Evolutionary conservation across 2,888 invertebrate species (phyloP).

Genomic region (Tortricodes alternella): DNA sequence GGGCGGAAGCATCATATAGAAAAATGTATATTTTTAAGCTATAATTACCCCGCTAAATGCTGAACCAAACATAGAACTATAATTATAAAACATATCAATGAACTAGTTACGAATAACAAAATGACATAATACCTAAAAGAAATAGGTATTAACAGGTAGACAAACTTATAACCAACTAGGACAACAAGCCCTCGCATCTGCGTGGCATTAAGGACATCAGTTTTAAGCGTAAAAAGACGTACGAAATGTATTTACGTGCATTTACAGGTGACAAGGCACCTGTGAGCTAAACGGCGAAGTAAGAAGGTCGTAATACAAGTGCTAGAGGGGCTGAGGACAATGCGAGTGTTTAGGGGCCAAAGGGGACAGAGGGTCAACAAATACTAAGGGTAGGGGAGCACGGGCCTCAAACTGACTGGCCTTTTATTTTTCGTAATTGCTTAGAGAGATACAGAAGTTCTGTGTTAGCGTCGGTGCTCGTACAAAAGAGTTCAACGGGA

Average conservation of each 20-base stretch:
- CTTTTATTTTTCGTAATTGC: not conserved
- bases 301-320: constrained; percentile 49
- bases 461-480: not conserved
- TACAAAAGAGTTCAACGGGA: constrained; percentile 79
- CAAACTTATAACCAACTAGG: not conserved
- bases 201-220: constrained; percentile 33
- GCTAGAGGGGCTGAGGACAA: constrained; percentile 13
- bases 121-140: not conserved
- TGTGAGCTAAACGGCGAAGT: constrained; percentile 58
- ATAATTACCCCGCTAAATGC: too few species aligned
- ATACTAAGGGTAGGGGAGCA: too few species aligned
- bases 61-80: too few species aligned
- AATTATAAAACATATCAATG: too few species aligned
- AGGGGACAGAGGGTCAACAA: too few species aligned
- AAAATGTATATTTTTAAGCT: too few species aligned
- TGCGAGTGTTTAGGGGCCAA: too few species aligned
- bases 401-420: too few species aligned
- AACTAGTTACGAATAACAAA: not conserved
- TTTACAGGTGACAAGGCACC: constrained; percentile 72
- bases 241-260: constrained; percentile 45
- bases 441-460: not conserved
- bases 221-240: constrained; percentile 41
- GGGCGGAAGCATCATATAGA: too few species aligned
- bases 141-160: not conserved
- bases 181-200: constrained; percentile 38